phyloP scores from a whole-genome alignment of 2,797 vertebrate species.

The Telmatherina bonti region DNA sequence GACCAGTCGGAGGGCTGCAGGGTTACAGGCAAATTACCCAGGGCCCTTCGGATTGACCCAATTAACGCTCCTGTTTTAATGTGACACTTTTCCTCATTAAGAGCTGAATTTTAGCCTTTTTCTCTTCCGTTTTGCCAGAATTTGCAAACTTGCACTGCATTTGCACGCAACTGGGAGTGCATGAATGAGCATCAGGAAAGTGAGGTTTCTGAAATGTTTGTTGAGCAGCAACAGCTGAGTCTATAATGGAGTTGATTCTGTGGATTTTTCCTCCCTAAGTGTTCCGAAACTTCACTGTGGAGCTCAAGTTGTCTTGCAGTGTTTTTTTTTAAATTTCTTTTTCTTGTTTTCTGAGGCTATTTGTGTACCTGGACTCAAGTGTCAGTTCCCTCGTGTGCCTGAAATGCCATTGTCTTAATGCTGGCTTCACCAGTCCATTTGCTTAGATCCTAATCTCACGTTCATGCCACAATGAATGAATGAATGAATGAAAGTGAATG shows the following conservation, averaged over 20 bases:
- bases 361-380: neutral
- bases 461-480: neutral
- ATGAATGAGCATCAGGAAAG: neutral
- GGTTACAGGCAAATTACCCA: slow-evolving; percentile 7
- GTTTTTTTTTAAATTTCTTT: too few relatives aligned
- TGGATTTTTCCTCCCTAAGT: slow-evolving; percentile 14
- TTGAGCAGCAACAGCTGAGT: neutral
- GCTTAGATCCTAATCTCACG: neutral
- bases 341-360: neutral
- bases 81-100: neutral
- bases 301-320: neutral
- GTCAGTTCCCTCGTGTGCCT: neutral
- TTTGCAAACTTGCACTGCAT: neutral
- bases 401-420: neutral
- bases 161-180: neutral
- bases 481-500: neutral
- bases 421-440: neutral
- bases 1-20: neutral
- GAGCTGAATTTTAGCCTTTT: neutral
- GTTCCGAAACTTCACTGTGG: neutral
- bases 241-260: slow-evolving; percentile 3
- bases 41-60: neutral
- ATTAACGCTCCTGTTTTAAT: neutral
- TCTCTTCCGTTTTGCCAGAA: neutral
- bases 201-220: neutral